Evolutionary conservation across 1,140 invertebrate genomes (phyloP).

Genomic region (Drosophila rhopaloa): DNA sequence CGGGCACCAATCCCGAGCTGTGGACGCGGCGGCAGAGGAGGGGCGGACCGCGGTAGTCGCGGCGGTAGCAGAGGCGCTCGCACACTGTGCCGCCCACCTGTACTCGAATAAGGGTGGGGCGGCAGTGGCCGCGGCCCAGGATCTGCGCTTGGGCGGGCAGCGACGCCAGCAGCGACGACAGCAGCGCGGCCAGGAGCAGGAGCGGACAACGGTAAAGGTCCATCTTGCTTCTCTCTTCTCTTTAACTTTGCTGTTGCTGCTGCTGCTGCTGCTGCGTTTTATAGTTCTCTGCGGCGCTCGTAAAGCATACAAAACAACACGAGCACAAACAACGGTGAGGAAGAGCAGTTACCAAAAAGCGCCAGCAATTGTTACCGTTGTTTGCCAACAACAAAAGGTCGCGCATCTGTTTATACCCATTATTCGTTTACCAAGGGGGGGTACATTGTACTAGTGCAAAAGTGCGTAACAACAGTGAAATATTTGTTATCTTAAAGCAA

Average conservation of each 20-base stretch:
- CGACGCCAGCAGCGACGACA: neutral
- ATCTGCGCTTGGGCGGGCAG: conserved; percentile 10
- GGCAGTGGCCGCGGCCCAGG: conserved; percentile 22
- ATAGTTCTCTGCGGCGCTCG: conserved; percentile 12
- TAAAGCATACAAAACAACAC: conserved; percentile 1
- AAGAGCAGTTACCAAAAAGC: conserved; percentile 21
- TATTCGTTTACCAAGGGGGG: neutral
- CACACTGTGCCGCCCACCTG: conserved; percentile 10
- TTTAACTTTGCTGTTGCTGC: neutral
- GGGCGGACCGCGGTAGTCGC: conserved; percentile 12
- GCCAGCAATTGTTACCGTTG: conserved; percentile 22
- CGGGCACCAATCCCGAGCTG: neutral
- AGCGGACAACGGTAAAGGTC: neutral
- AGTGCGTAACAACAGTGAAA: too few relatives aligned
- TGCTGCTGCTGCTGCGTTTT: conserved; percentile 24
- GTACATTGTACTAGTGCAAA: too few relatives aligned
- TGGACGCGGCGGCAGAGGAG: conserved; percentile 8
- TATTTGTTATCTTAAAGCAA: too few relatives aligned
- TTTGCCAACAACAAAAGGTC: conserved; percentile 20
- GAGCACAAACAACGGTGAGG: conserved; percentile 13
- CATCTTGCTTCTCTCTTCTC: conserved; percentile 2
- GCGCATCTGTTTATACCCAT: conserved; percentile 17
- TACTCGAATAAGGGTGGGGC: neutral
- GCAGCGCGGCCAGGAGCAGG: neutral
- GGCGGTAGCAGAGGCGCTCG: conserved; percentile 27